phyloP scores from a whole-genome alignment of 2,113 vertebrate genomes.

The Stigmatopora argus region DNA sequence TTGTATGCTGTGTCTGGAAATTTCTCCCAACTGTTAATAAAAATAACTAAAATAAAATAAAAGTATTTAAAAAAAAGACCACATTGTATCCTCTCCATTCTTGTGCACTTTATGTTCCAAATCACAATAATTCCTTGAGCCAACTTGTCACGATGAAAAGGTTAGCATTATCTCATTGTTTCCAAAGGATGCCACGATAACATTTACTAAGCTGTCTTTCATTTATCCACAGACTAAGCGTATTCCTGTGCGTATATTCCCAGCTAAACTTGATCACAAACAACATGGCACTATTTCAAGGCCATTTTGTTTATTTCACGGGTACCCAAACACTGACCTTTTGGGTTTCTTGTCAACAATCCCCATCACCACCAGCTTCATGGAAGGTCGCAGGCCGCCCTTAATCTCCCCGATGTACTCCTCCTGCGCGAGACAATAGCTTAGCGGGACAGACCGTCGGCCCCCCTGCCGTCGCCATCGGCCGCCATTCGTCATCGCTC shows the following conservation, averaged over 20 bases:
- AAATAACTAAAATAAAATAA: no score
- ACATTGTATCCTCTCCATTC: no score
- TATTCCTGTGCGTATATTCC: neutral
- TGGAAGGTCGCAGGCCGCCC: constrained; percentile 73
- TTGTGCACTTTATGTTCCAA: no score
- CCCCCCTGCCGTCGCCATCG: neutral
- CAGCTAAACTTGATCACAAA: neutral
- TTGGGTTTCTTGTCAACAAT: constrained; percentile 72
- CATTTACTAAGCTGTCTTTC: neutral
- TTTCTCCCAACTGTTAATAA: no score
- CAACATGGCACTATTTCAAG: neutral
- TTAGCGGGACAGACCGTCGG: neutral
- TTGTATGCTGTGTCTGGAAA: no score
- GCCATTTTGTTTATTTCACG: neutral
- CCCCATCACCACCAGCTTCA: constrained; percentile 76
- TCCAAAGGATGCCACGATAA: neutral
- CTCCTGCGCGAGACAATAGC: constrained; percentile 63
- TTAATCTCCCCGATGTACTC: constrained; percentile 74
- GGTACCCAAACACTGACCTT: constrained; percentile 50
- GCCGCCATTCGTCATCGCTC: no score
- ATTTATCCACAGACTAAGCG: neutral
- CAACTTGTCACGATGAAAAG: neutral
- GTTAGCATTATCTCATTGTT: neutral
- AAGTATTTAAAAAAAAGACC: no score
- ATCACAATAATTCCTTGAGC: no score